Conservation (phyloP, 2,113 vertebrate species). For the Colistium nudipinnis region DNA sequence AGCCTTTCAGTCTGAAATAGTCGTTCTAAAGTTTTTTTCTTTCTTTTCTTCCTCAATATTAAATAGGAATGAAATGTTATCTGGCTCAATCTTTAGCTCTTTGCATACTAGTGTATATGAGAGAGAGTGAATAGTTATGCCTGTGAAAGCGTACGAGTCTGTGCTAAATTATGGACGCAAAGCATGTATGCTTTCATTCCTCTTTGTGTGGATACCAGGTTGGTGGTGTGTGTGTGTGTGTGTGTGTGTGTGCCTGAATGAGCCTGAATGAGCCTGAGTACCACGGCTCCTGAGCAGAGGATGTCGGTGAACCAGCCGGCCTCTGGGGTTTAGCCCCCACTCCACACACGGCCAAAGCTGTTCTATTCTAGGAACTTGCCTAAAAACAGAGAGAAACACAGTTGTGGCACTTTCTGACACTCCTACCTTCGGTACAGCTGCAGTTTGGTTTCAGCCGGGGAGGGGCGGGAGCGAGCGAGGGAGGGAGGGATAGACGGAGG, state of each 20-base stretch:
- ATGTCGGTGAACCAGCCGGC: constrained; percentile 60
- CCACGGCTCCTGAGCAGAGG: constrained; percentile 48
- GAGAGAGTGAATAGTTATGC: constrained; percentile 43
- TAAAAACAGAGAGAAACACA: constrained; percentile 67
- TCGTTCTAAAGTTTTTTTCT: background rate
- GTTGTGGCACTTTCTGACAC: constrained; percentile 70
- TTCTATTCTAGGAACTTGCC: constrained; percentile 76
- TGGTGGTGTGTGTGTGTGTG: constrained; percentile 1
- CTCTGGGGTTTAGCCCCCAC: constrained; percentile 64
- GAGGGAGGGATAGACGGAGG: constrained; percentile 15
- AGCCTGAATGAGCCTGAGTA: constrained; percentile 44
- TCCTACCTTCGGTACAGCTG: constrained; percentile 62
- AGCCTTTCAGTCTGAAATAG: constrained; percentile 36
- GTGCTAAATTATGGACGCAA: constrained; percentile 38
- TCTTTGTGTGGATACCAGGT: constrained; percentile 35
- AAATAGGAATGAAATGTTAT: constrained; percentile 41
- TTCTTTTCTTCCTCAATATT: constrained; percentile 36
- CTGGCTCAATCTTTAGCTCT: constrained; percentile 43
- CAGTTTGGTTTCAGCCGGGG: constrained; percentile 45
- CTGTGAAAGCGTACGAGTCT: constrained; percentile 15
- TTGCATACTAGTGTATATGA: constrained; percentile 31
- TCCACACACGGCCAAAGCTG: constrained; percentile 51
- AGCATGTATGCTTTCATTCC: constrained; percentile 8
- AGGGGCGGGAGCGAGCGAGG: constrained; percentile 17
- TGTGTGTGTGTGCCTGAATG: constrained; percentile 12